phyloP scores from a whole-genome alignment of 2,113 vertebrate genomes.

The Theropithecus gelada region DNA sequence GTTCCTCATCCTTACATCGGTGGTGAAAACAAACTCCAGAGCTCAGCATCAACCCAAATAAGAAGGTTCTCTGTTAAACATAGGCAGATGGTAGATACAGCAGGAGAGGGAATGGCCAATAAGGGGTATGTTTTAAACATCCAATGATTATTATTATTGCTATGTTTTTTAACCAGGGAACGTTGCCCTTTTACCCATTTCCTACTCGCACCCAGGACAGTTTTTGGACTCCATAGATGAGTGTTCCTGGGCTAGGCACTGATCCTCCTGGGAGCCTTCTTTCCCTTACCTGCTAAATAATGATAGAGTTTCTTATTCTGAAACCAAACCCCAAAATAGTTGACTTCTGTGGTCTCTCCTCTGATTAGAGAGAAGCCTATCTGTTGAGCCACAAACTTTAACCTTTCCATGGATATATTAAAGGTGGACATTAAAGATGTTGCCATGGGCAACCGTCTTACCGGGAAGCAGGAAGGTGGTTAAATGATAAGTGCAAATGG shows the following conservation, averaged over 20 bases:
- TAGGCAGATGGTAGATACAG: not conserved
- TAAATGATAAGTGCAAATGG: not conserved
- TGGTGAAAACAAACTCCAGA: not conserved
- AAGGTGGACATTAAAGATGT: not conserved
- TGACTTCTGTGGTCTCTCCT: not conserved
- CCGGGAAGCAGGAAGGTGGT: not conserved
- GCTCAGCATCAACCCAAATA: not conserved
- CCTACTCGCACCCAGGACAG: not conserved
- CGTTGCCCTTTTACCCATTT: not conserved
- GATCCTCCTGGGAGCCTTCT: not conserved
- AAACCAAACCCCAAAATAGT: not conserved
- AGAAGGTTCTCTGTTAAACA: not conserved
- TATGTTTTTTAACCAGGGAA: not conserved
- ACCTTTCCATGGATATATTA: not conserved
- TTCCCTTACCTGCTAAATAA: not conserved
- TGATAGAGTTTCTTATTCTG: not conserved
- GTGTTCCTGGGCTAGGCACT: not conserved
- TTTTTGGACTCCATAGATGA: not conserved
- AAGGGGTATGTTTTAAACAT: not conserved
- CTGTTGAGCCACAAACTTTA: not conserved
- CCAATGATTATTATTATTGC: not conserved
- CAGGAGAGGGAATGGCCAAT: not conserved
- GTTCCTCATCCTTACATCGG: not conserved
- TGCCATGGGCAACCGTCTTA: not conserved
- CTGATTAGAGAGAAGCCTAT: not conserved